Conservation (phyloP, 2,113 vertebrate species). For the Ceratotherium simum region DNA sequence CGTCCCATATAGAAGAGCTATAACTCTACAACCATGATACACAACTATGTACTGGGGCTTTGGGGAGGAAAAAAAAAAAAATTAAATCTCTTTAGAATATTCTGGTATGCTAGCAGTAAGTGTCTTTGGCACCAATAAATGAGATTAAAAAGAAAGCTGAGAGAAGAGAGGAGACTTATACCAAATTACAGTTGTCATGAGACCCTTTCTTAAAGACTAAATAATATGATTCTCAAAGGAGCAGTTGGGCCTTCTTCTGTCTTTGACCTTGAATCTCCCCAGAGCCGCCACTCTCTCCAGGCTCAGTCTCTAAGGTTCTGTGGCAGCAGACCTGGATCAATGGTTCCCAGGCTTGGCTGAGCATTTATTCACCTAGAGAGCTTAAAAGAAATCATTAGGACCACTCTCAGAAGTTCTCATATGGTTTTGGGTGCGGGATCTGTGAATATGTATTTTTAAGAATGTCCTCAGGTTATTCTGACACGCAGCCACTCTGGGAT, state of each 20-base stretch:
- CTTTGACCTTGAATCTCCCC: not conserved
- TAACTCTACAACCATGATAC: too few species aligned
- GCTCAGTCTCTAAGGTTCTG: not conserved
- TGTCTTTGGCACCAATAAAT: not conserved
- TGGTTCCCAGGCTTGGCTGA: not conserved
- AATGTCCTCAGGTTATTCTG: conserved; percentile 2
- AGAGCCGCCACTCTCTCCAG: rapidly evolving
- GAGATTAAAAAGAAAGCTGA: not conserved
- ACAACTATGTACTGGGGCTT: too few species aligned
- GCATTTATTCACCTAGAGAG: not conserved
- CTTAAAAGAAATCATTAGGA: not conserved
- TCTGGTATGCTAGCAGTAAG: not conserved
- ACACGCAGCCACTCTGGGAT: not conserved
- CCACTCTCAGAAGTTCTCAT: not conserved
- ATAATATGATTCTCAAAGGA: not conserved
- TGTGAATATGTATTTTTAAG: not conserved
- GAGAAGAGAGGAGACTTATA: not conserved
- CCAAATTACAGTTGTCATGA: not conserved
- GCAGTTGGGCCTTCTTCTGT: not conserved
- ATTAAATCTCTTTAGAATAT: not conserved
- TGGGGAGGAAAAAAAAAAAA: not conserved
- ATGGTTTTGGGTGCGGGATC: not conserved
- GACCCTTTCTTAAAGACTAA: not conserved
- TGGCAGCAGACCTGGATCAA: not conserved
- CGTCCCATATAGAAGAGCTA: too few species aligned